A percentile compares a stretch with the other conserved stretches of the same genome.
Evolutionary conservation across 2,113 vertebrate genomes (phyloP).

Genomic region (Bucco capensis): DNA sequence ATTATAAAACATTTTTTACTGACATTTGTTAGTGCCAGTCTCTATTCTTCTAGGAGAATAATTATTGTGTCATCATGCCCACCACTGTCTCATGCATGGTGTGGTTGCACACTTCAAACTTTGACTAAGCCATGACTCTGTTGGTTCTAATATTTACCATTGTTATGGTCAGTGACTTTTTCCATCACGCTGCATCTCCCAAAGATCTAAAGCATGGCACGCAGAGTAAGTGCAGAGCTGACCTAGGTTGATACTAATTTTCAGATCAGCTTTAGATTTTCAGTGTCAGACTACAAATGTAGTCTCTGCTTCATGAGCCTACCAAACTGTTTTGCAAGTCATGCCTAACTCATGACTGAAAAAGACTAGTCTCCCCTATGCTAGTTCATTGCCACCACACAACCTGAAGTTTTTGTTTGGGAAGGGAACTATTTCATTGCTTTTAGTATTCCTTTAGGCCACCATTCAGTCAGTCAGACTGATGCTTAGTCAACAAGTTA

Average conservation of each 20-base stretch:
- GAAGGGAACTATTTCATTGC: not conserved
- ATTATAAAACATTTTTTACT: not conserved
- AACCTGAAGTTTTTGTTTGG: not conserved
- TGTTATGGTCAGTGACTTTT: not conserved
- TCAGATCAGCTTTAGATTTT: not conserved
- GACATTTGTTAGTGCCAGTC: not conserved
- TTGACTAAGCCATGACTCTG: not conserved
- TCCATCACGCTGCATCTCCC: not conserved
- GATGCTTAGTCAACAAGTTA: not conserved
- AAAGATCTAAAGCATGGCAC: not conserved
- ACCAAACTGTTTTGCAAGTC: not conserved
- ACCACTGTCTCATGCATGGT: not conserved
- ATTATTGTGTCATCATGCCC: not conserved
- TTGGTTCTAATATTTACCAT: not conserved
- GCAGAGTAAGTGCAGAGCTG: not conserved
- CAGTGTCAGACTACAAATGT: not conserved
- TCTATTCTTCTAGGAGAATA: not conserved
- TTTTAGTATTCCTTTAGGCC: not conserved
- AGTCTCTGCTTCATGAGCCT: not conserved
- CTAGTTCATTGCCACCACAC: not conserved
- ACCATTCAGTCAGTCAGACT: not conserved
- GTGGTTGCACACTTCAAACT: not conserved
- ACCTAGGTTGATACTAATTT: not conserved
- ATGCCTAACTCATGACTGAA: not conserved
- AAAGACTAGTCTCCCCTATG: not conserved